Evolutionary conservation across 2,113 vertebrate species (phyloP), one percentile per base, ranked within the genome.

Genomic region (Odontesthes bonariensis): DNA sequence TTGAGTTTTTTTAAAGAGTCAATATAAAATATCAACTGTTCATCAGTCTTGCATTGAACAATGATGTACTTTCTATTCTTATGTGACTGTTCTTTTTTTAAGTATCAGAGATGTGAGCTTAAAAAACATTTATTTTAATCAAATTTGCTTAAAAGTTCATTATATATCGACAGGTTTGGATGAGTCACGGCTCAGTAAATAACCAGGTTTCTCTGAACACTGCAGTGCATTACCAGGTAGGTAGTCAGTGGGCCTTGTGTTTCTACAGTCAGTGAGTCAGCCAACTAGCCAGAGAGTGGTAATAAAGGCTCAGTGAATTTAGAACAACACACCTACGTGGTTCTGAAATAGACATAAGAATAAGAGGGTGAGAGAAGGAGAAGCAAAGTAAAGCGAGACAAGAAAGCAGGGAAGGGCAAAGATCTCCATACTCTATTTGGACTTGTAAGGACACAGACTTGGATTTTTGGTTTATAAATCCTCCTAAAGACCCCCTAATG

Each of bases 241-340:
- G n/a, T 33, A 72, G 71, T 49, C 73, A 16, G 71, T 66, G 60
- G 57, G 71, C 17, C 73, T 49, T 14, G 47, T 52, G 81, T 69
- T 55, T n/a, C 58, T 66, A 49, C 71, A 77, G 77, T 66, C 86
- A 69, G 81, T 93, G 86, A 90, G 59, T 90, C 83, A 90, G 69
- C 82, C 59, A 61, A 65, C 67, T 79, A 80, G 67, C 38, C 10
- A 54, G 69, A 73, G 77, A 85, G 83, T 46, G 71, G 59, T 76
- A 81, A 86, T 77, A 67, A 81, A 77, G 58, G 35, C 64, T 70
- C 6, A 8, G 60, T 69, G 82, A 79, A 87, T 88, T 89, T 79
- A 89, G 76, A 79, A 62, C 69, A 42, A 31, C 55, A 79, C 90
- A 89, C 88, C 90, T 84, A 89, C 86, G 6, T 14, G 56, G 27